A percentile compares a stretch with the other conserved stretches of the same genome.
Evolutionary conservation across 2,797 vertebrate genomes (phyloP).

Genomic region (Rhincodon typus): DNA sequence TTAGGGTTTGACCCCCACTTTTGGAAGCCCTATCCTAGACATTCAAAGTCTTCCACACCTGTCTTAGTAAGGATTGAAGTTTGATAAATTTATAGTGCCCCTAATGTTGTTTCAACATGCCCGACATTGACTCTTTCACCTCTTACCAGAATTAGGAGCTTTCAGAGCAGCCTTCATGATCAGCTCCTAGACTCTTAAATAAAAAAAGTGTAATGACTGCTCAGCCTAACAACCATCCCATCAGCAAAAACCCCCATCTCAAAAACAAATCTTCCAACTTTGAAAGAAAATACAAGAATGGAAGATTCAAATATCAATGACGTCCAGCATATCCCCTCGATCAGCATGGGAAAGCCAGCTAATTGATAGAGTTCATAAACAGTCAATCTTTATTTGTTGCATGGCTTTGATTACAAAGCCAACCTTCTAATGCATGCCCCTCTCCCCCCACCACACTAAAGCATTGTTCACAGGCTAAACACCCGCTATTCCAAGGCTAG

Average conservation of each 20-base stretch:
- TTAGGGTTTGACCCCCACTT: no score
- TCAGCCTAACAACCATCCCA: background rate
- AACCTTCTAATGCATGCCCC: background rate
- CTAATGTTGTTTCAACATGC: background rate
- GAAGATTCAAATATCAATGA: background rate
- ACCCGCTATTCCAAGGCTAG: background rate
- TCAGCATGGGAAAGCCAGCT: background rate
- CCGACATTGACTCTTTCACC: background rate
- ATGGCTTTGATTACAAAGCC: background rate
- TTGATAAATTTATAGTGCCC: background rate
- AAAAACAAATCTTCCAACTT: background rate
- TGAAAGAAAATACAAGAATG: background rate
- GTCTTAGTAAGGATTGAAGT: background rate
- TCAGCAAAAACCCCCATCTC: background rate
- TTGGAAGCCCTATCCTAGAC: background rate
- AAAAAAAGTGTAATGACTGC: background rate
- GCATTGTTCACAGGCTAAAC: background rate
- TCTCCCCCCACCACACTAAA: no score
- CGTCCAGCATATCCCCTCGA: background rate
- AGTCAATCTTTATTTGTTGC: background rate
- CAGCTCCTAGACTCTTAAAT: background rate
- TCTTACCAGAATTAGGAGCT: background rate
- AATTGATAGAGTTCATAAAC: background rate
- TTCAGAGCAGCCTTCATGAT: background rate
- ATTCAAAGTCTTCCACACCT: background rate